Evolutionary conservation across 2,797 vertebrate species (phyloP).

Genomic region (Paratrypauchen microcephalus): DNA sequence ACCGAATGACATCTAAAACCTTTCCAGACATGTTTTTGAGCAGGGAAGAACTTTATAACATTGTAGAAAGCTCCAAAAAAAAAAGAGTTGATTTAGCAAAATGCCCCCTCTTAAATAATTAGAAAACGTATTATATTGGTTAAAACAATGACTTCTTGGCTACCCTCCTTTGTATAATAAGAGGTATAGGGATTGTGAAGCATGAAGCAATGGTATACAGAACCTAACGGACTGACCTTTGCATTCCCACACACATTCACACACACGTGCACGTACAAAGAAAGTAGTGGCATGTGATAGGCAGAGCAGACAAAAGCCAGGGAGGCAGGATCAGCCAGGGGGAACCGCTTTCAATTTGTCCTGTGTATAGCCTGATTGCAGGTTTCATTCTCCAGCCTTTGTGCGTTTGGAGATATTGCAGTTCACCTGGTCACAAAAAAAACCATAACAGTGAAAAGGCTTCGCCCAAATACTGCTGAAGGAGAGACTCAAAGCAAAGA

Average conservation of each 20-base stretch:
- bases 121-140: background rate
- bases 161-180: background rate
- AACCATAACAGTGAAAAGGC: slow-evolving; percentile 48
- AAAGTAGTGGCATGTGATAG: slow-evolving; percentile 45
- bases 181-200: background rate
- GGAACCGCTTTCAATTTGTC: slow-evolving; percentile 69
- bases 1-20: no score
- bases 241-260: slow-evolving; percentile 23
- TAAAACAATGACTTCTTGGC: background rate
- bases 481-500: slow-evolving; percentile 27
- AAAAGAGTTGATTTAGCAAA: background rate
- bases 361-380: slow-evolving; percentile 35
- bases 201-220: background rate
- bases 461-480: slow-evolving; percentile 25
- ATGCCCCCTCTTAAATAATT: background rate
- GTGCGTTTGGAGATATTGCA: slow-evolving; percentile 46
- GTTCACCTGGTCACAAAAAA: slow-evolving; percentile 36
- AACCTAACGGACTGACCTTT: slow-evolving; percentile 38
- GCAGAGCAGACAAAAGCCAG: slow-evolving; percentile 54
- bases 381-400: slow-evolving; percentile 46
- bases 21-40: no score
- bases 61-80: no score
- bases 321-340: slow-evolving; percentile 56
- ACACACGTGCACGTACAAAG: slow-evolving; percentile 11
- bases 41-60: no score